phyloP scores from a whole-genome alignment of 1,140 invertebrate species.

The Diachasma alloeum region DNA sequence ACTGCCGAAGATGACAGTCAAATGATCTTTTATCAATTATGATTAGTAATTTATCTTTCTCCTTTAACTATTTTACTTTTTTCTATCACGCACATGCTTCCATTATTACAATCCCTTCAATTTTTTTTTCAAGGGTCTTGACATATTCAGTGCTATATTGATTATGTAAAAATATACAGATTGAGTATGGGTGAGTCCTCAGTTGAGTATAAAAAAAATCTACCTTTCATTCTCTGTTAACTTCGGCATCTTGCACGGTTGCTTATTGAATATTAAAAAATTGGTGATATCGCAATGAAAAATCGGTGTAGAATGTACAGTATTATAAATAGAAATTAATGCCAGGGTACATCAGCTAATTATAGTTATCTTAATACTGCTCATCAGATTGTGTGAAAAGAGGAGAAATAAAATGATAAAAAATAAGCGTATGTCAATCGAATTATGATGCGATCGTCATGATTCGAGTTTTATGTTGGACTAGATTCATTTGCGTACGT shows the following conservation, averaged over 20 bases:
- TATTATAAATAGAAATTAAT: background rate
- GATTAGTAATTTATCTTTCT: no score
- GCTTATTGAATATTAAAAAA: background rate
- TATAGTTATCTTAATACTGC: background rate
- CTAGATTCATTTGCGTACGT: no score
- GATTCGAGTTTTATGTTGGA: no score
- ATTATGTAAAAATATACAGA: background rate
- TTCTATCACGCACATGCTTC: no score
- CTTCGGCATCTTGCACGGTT: no score
- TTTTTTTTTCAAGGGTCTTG: no score
- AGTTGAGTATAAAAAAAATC: background rate
- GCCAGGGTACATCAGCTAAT: background rate
- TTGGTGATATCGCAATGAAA: background rate
- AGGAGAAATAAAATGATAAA: background rate
- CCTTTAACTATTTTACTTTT: no score
- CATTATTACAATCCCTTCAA: no score
- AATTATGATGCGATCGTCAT: no score
- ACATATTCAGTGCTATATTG: no score
- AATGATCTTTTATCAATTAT: no score
- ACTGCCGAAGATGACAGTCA: no score
- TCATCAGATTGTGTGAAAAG: background rate
- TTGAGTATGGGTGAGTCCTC: background rate
- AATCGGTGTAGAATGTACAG: background rate
- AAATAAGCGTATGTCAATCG: background rate
- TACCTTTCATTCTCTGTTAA: background rate